Conservation (phyloP, 2,888 invertebrate genomes). For the Vandiemenella viatica region DNA sequence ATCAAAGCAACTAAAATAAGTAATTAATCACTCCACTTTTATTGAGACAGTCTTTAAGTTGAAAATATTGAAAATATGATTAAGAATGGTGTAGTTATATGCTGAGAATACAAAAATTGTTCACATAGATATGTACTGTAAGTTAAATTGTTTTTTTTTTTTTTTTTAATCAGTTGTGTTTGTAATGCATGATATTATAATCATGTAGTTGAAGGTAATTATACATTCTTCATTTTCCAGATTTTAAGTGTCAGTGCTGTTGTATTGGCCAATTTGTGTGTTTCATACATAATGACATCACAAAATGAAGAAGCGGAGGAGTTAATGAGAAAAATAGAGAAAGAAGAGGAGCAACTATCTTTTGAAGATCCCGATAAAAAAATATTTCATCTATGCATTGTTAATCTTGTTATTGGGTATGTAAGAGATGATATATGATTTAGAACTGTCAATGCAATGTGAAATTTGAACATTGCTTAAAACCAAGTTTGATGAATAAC, state of each 20-base stretch:
- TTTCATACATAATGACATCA: constrained; percentile 97
- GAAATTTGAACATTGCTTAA: no score
- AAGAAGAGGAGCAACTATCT: constrained; percentile 86
- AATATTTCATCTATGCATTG: constrained; percentile 89
- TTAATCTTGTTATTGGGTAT: constrained; percentile 92
- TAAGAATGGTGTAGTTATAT: no score
- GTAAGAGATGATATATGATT: no score
- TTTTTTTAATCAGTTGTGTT: not conserved
- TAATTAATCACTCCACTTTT: no score
- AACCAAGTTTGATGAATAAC: no score
- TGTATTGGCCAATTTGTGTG: constrained; percentile 93
- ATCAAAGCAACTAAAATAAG: no score
- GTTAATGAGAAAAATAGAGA: constrained; percentile 95
- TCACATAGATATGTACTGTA: no score
- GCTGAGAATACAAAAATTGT: no score
- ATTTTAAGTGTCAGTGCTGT: constrained; percentile 93
- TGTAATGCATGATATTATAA: not conserved
- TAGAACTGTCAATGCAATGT: no score
- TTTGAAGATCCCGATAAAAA: constrained; percentile 89
- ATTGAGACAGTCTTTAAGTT: no score
- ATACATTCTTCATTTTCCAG: constrained; percentile 29
- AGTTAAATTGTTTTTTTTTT: not conserved
- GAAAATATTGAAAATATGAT: no score
- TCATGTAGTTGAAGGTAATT: no score
- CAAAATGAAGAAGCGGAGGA: constrained; percentile 98